Base-by-base conservation (phyloP, 1,140 invertebrate species). In the Neodiprion lecontei region DNA sequence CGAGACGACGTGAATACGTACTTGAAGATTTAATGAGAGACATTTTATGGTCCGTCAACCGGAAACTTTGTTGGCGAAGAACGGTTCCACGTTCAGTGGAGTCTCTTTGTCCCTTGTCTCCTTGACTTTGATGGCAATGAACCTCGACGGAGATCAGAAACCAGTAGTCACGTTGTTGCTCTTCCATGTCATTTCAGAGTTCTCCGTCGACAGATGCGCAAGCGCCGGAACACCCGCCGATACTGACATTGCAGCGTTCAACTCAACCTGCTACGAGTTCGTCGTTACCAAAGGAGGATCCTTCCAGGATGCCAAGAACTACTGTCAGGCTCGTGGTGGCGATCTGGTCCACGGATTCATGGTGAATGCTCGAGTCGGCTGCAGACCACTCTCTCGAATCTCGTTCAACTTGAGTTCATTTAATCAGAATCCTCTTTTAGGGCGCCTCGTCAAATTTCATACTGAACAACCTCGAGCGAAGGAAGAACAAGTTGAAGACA, bases 241-340 rank as follows among this genome's bases (percentile, higher is more conserved):
- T 73, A 91, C 93, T 1, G 92, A 95, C 79, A 81, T 97, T 67
- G 91, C 93, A 0, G 92, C 94, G 5, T 97, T 97, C 84, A 93
- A 95, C 48, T 92, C 94, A 68, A 96, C 93, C 17, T 98, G 96
- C 83, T 97, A 96, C 86, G 96, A 97, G 82, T 96, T 97, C 84
- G 92, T 94, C 74, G 92, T 95, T 9, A 92, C 90, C 48, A 93
- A 93, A 81, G 96, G 96, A 1, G 94, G 92, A 14, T 95, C 94
- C 10, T 97, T 96, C 83, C 91, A 93, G 65, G 92, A 94, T 67
- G 96, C 96, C 0, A 89, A 94, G 74, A 87, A 89, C 67, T 92
- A 95, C 77, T 97, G 96, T 83, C 90, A 91, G 79, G 89, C 91
- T 1, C 91, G 93, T 74, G 93, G 93, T n/a, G 95, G 96, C 0